Evolutionary conservation across 2,113 vertebrate genomes (phyloP), one percentile per base, ranked within the genome.

Genomic region (Melanerpes aurifrons): DNA sequence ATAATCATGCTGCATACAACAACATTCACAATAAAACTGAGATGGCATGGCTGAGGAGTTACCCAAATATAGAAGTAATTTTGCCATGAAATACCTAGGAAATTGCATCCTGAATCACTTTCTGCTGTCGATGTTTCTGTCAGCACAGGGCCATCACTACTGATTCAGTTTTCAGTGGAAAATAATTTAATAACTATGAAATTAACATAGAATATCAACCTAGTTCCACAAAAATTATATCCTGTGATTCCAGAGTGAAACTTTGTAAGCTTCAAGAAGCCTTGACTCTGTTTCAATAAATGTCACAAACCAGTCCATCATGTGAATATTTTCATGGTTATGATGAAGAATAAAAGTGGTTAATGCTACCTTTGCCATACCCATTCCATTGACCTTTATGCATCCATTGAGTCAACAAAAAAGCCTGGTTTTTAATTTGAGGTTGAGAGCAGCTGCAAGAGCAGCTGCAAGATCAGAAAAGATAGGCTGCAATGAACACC

Each of bases 11-110:
- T 86, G 66, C 58, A 82, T 83, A 67, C 54, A 82, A 22, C 28
- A 66, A 68, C 93, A 78, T 81, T 71, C 64, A 58, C 32, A 87
- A 57, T 40, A 72, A n/a, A 67, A 28, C 6, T 15, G 62, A n/a
- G 47, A 67, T 58, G 43, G 28, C 17, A 64, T 71, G 53, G 57
- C 31, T 28, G 61, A 77, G 58, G 14, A 70, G 20, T 56, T 71
- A 82, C 87, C 68, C 79, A 92, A 92, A 83, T 80, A 64, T 10
- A 86, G 45, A 90, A 92, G 45, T 57, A 86, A 95, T 91, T 96
- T 71, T 87, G 37, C 71, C 91, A 37, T 68, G 69, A 95, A 90
- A 94, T 80, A 86, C 19, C 40, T 50, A 47, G 56, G n/a, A 91
- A 89, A 96, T 90, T 94, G 64, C 69, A 91, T 88, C 31, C 54